Base-by-base conservation (phyloP, 2,797 vertebrate species). In the Sebastolobus altivelis region DNA sequence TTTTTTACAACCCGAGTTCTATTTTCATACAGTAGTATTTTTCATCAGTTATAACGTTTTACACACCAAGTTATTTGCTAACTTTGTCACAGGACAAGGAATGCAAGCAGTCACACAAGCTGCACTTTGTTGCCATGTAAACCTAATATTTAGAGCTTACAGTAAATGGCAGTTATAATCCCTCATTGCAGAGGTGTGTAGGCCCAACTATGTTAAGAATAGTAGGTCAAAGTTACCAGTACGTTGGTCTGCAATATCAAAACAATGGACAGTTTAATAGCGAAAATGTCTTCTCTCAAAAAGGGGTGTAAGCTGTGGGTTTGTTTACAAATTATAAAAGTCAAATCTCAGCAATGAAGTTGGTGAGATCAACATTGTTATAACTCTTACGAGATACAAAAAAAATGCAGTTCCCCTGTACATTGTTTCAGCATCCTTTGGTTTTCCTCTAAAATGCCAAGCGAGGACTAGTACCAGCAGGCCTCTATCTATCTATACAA, bases 401-500 rank as follows among this genome's bases (percentile, higher is more conserved):
- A 8, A 31, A 14, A 29, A 4, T 55, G 25, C 3, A 46, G 5
- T 33, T 18, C 1, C 14, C 8, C 8, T 12, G 54, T 31, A 25
- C 33, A 27, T 8, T 37, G 25, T 54, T 11, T n/a, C 7, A 18
- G 6, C 14, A 29, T 13, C 13, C 11, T 73, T 35, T 59, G 8
- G 14, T 65, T 49, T 81, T 76, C 43, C 40, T 52, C n/a, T 38
- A n/a, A 63, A 63, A 54, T 33, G 56, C 29, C 12, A 55, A 82
- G 11, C 38, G 0, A 43, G 1, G 31, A 54, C 8, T 6, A 12
- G 1, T 25, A 54, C 10, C 56, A 58, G 35, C 58, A 52, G 20
- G 33, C n/a, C 13, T 81, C 68, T 35, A 6, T 29, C 3, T 11
- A 22, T 72, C n/a, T 1, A 52, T 8, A n/a, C 22, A 54, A 20